Evolutionary conservation across 2,888 invertebrate genomes (phyloP), one percentile per base, ranked within the genome.

Genomic region (Cephus rjabovi): DNA sequence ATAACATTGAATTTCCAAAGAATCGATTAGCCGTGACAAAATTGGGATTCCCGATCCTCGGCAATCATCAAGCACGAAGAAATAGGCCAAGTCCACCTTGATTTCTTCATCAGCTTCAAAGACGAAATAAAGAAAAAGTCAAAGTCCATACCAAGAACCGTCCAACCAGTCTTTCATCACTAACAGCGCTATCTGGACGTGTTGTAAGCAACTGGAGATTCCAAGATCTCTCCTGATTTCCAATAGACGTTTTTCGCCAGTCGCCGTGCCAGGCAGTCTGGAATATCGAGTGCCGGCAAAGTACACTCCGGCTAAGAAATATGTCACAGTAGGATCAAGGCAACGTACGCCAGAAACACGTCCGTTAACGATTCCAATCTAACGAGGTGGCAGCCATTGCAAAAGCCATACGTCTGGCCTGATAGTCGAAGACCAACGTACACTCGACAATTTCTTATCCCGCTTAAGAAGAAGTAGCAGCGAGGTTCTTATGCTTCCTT

Each of bases 191-290:
- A 23, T 56, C 56, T 23, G 0, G 23, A 56, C 56, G 9, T 9
- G 56, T 56, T 23, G 23, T 56, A 23, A 56, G 6, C 23, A 34
- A 31, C 71, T 15, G 15, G 6, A 31, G 71, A 23, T 71, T 71
- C 71, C 31, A 30, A 71, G 71, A 71, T 71, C 34, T 71, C 71
- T 71, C 71, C 56, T 9, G 71, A 71, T 71, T 71, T 71, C 71
- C 71, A 71, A 71, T 71, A 15, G 71, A 15, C 71, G 71, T 71
- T 71, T 71, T 71, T 71, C 71, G 73, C 79, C 79, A 80, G 81
- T 80, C 77, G 81, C 74, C 83, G 85, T 85, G 88, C 87, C 87
- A 88, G 84, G 87, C 87, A 86, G 87, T 88, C 88, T 87, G 83
- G 84, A 79, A 81, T 83, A 73, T 76, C 74, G 33, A 71, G 71